Evolutionary conservation across 2,797 vertebrate genomes (phyloP).

Genomic region (Astyanax mexicanus): DNA sequence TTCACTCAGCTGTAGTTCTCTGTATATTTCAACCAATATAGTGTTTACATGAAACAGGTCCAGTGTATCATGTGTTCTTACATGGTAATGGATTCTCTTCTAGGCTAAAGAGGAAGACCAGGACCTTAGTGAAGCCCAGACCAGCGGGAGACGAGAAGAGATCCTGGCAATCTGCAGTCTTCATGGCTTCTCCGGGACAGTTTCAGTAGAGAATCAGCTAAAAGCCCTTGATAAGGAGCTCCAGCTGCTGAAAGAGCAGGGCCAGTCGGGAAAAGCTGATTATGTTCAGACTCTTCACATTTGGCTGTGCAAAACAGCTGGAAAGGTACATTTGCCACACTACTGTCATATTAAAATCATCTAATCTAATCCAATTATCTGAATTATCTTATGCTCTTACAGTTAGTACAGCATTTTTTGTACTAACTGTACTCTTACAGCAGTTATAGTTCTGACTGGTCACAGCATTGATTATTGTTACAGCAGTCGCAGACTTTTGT

Average conservation of each 20-base stretch:
- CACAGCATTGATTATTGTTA: not conserved
- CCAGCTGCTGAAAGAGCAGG: constrained; percentile 74
- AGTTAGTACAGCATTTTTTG: no score
- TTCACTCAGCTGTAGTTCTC: no score
- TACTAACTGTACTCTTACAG: not conserved
- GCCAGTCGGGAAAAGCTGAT: constrained; percentile 72
- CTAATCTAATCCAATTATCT: no score
- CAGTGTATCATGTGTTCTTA: not conserved
- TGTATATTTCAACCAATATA: not conserved
- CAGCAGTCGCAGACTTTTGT: no score
- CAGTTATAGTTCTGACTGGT: not conserved
- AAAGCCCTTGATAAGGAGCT: constrained; percentile 76
- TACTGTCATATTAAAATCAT: not conserved
- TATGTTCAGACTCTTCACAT: constrained; percentile 75
- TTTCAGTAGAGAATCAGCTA: constrained; percentile 72
- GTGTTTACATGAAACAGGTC: not conserved
- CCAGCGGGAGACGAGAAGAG: constrained; percentile 71
- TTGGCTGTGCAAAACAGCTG: constrained; percentile 74
- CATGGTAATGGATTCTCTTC: not conserved
- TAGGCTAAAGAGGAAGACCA: constrained; percentile 61
- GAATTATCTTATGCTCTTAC: no score
- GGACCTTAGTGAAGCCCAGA: constrained; percentile 66
- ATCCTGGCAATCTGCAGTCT: constrained; percentile 76
- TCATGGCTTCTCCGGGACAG: constrained; percentile 69
- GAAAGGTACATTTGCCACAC: constrained; percentile 62